Base-by-base conservation (phyloP, 2,797 vertebrate species). In the Decapterus maruadsi region DNA sequence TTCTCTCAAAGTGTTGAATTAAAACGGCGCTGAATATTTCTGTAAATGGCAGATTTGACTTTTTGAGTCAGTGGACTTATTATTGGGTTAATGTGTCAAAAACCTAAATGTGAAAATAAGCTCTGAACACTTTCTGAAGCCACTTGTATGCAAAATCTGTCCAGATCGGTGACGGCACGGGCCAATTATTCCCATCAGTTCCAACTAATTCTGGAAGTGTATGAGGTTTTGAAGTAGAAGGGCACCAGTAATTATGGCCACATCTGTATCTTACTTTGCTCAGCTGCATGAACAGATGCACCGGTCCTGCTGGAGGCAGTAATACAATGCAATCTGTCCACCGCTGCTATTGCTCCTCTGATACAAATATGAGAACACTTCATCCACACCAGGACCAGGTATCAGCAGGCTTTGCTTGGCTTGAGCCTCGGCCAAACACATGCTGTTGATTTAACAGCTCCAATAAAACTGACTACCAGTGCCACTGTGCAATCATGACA, bases 381-480 rank as follows among this genome's bases (percentile, higher is more conserved):
- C 12, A 29, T 14, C 16, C 22, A 10, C 57, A 42, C 5, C n/a
- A 40, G 20, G 11, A 31, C 6, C 29, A 54, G 51, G 51, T 54
- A 29, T 54, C 13, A 19, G 12, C 22, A 53, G 50, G 20, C 50
- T 53, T 26, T 3, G 34, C 67, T 36, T n/a, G n/a, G 38, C 45
- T 20, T 53, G 73, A 91, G 87, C 72, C 64, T 55, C 26, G 54
- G 91, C 93, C 91, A 91, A 93, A 80, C 87, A 82, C 80, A 91
- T 54, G 51, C 51, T 54, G 51, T 13, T 53, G 50, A 53, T 53
- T 53, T 22, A 22, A 91, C 82, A 81, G 80, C 78, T 86, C 82
- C 82, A 86, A 92, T 81, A 88, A 87, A 89, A 88, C 70, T 54
- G 72, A 81, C 81, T 87, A 59, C n/a, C 60, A 87, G 66, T 68